Evolutionary conservation across 1,140 invertebrate species (phyloP).

Genomic region (Diorhabda elongata): DNA sequence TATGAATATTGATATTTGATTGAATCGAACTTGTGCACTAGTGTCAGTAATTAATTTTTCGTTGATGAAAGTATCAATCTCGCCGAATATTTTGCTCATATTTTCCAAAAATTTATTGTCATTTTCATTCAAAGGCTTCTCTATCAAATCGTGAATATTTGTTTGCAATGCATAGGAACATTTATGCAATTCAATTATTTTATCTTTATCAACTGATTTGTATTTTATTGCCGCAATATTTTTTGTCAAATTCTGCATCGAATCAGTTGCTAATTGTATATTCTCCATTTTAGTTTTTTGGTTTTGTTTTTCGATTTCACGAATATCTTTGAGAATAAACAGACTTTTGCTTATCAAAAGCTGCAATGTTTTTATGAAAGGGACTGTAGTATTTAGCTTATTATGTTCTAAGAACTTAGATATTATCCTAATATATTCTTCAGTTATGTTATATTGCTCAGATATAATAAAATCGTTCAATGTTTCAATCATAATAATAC

Average conservation of each 20-base stretch:
- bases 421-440: constrained; percentile 10
- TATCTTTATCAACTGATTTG: constrained; percentile 28
- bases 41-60: constrained; percentile 20
- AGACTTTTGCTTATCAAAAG: constrained; percentile 19
- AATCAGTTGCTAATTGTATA: constrained; percentile 34
- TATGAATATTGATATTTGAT: constrained; percentile 25
- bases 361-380: constrained; percentile 9
- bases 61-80: constrained; percentile 31
- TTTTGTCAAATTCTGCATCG: constrained; percentile 34
- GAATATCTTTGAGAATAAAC: constrained; percentile 27
- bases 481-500: constrained; percentile 4
- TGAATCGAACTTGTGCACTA: constrained; percentile 16
- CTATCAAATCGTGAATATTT: constrained; percentile 39
- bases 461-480: constrained; percentile 12
- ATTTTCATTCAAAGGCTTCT: constrained; percentile 29
- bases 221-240: constrained; percentile 38
- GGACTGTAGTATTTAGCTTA: neutral
- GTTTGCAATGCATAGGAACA: constrained; percentile 39
- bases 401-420: constrained; percentile 19
- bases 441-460: constrained; percentile 5
- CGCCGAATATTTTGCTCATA: constrained; percentile 28
- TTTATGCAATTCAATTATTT: constrained; percentile 36
- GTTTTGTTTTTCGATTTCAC: constrained; percentile 22
- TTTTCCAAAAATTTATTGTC: constrained; percentile 36
- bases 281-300: constrained; percentile 28